A percentile compares a stretch with the other conserved stretches of the same genome.
phyloP scores from a whole-genome alignment of 2,888 invertebrate genomes.

The Melanchra persicariae region DNA sequence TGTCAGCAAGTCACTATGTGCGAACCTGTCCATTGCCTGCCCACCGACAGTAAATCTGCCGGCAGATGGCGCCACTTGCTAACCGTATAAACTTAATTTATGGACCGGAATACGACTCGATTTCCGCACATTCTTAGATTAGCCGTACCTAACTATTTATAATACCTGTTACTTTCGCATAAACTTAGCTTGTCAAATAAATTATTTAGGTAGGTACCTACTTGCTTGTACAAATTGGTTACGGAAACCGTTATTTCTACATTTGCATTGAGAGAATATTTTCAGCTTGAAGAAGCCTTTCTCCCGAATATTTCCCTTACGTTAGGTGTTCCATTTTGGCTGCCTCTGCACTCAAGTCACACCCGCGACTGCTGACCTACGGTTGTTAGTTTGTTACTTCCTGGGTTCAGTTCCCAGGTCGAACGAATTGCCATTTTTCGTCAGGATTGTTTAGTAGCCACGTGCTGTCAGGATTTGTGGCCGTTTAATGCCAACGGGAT shows the following conservation, averaged over 20 bases:
- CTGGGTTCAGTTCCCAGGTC: too few relatives aligned
- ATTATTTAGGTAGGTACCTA: too few relatives aligned
- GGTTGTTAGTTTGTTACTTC: too few relatives aligned
- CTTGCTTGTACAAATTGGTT: background rate
- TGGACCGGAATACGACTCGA: background rate
- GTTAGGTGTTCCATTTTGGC: too few relatives aligned
- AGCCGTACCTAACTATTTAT: background rate
- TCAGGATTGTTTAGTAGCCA: too few relatives aligned
- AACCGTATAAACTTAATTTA: slow-evolving; percentile 7
- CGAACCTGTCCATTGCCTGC: background rate
- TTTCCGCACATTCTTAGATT: slow-evolving; percentile 22
- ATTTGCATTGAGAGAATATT: background rate
- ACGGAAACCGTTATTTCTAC: background rate
- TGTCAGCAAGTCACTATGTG: background rate
- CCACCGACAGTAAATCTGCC: background rate
- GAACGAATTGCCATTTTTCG: too few relatives aligned
- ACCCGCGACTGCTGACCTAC: too few relatives aligned
- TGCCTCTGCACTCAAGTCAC: too few relatives aligned
- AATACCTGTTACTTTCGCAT: background rate
- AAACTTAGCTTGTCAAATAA: background rate
- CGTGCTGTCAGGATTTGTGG: too few relatives aligned
- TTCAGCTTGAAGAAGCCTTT: too few relatives aligned
- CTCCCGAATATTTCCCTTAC: too few relatives aligned
- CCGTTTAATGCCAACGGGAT: too few relatives aligned
- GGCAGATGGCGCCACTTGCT: slow-evolving; percentile 17